Evolutionary conservation across 2,797 vertebrate genomes (phyloP), one percentile per base, ranked within the genome.

Genomic region (Micrastur ruficollis): DNA sequence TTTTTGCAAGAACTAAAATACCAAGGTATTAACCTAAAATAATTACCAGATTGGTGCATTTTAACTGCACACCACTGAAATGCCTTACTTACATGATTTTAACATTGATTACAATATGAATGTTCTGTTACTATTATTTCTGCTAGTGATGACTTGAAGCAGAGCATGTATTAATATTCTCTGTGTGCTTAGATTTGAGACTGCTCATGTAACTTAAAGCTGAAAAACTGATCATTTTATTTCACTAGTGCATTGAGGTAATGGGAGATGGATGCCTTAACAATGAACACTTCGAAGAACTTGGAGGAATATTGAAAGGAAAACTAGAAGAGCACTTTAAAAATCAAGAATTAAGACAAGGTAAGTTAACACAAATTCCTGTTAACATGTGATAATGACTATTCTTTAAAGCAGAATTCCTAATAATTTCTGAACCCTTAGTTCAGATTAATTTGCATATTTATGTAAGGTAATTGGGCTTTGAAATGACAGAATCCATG

Each of bases 281-380:
- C 97, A 99, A 98, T 0, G 99, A 99, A 97, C 99, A 99, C 94
- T 99, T 99, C 36, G 99, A 99, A 97, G 99, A 99, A 93, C 98
- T 99, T 96, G 99, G 99, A 25, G 99, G 99, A 70, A 99, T 99
- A 97, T 90, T 99, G 71, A 99, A 99, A 96, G 98, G 98, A 78
- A 99, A 99, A 95, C 98, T 99, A 59, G 99, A 99, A 97, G 99
- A 99, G 97, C 99, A 99, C 97, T 99, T 99, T 98, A 99, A 99
- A 98, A 99, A 99, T 96, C 99, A 99, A 97, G 99, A 99, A 97
- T 97, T 99, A 87, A 98, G 99, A 97, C 99, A 99, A 82, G 98
- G 99, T 99, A 96, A 97, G 92, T 53, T 72, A 78, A 34, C 63
- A 32, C 7, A 15, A 34, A 13, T 26, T 89, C 67, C 79, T 70